phyloP scores from a whole-genome alignment of 2,797 vertebrate genomes.

The Oophaga sylvatica region DNA sequence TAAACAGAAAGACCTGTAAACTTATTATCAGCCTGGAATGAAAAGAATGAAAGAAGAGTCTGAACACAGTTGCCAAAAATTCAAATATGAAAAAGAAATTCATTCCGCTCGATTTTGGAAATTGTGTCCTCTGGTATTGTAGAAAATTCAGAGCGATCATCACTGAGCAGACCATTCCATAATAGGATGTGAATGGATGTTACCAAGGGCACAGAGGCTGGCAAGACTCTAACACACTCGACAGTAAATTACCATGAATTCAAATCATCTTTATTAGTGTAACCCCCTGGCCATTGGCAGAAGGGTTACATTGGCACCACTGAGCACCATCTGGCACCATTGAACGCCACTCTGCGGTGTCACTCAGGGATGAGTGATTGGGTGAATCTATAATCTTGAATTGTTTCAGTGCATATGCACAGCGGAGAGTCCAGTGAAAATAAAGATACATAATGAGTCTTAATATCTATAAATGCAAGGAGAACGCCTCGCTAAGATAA shows the following conservation, averaged over 20 bases:
- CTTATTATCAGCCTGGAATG: conserved; percentile 31
- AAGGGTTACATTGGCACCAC: conserved; percentile 57
- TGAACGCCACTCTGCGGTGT: conserved; percentile 46
- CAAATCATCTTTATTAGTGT: conserved; percentile 61
- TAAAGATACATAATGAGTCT: conserved; percentile 49
- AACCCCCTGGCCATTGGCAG: conserved; percentile 60
- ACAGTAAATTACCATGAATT: conserved; percentile 60
- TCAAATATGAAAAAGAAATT: conserved; percentile 22
- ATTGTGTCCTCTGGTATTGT: conserved; percentile 35
- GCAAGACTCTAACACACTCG: conserved; percentile 37
- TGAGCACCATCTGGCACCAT: conserved; percentile 55
- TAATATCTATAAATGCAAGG: conserved; percentile 38
- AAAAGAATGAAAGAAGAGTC: conserved; percentile 18
- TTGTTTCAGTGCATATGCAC: conserved; percentile 50
- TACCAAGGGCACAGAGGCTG: conserved; percentile 49
- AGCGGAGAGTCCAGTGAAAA: conserved; percentile 45
- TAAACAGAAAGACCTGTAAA: conserved; percentile 42
- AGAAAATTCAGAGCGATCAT: conserved; percentile 32
- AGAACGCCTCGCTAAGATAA: background rate
- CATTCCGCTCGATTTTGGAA: conserved; percentile 37
- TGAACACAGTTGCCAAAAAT: conserved; percentile 35
- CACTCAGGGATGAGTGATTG: conserved; percentile 59
- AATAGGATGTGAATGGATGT: conserved; percentile 51
- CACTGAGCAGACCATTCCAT: conserved; percentile 38
- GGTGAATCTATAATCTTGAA: conserved; percentile 45